A percentile compares a stretch with the other conserved stretches of the same genome.
Evolutionary conservation across 2,888 invertebrate species (phyloP).

Genomic region (Chymomyza fuscimana): DNA sequence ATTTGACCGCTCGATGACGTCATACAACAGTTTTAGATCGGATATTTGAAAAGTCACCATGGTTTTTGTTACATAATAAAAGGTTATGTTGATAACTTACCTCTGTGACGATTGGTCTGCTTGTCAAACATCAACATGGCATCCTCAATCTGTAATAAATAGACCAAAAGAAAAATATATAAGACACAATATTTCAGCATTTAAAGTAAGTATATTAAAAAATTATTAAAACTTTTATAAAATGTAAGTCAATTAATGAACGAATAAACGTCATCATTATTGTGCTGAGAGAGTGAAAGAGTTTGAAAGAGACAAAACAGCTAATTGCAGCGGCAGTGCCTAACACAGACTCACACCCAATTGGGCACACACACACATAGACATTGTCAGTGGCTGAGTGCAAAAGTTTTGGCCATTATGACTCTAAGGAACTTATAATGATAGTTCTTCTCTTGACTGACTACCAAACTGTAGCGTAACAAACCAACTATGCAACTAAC

Average conservation of each 20-base stretch:
- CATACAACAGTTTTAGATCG: too few species aligned
- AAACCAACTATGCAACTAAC: slow-evolving; percentile 59
- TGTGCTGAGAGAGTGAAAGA: background rate
- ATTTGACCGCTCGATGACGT: too few species aligned
- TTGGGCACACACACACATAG: slow-evolving; percentile 13
- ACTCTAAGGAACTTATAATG: slow-evolving; percentile 75
- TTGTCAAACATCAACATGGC: slow-evolving; percentile 99
- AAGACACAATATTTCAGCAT: background rate
- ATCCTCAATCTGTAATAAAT: slow-evolving; percentile 95
- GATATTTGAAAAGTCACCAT: too few species aligned
- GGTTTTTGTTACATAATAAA: too few species aligned
- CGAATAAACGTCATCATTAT: slow-evolving; percentile 59
- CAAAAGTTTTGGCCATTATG: slow-evolving; percentile 75
- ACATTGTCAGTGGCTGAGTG: slow-evolving; percentile 21
- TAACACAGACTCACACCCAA: slow-evolving; percentile 37
- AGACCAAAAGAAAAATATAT: slow-evolving; percentile 7
- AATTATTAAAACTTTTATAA: slow-evolving; percentile 1
- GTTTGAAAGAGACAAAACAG: slow-evolving; percentile 64
- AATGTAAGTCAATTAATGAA: slow-evolving; percentile 69
- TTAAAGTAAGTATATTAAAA: slow-evolving; percentile 5
- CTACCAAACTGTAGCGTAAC: slow-evolving; percentile 50
- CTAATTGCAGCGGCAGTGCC: slow-evolving; percentile 66
- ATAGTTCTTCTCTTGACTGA: slow-evolving; percentile 60
- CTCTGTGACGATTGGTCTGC: slow-evolving; percentile 99
- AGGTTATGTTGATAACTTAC: slow-evolving; percentile 82